Conservation (phyloP, 2,888 invertebrate genomes). For the Callyntrura guangdongensis region DNA sequence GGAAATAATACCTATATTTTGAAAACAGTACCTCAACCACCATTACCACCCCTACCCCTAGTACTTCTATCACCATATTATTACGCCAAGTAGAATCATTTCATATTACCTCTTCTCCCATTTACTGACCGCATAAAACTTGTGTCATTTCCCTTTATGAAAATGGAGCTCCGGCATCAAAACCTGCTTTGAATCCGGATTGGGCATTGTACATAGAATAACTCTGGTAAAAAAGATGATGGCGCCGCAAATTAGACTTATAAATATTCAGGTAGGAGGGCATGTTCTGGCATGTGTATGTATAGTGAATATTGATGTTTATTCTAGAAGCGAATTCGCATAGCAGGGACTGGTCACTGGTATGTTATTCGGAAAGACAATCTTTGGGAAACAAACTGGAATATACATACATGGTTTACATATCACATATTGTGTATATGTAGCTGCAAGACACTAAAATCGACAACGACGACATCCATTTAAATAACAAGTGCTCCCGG, state of each 20-base stretch:
- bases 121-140: constrained; percentile 78
- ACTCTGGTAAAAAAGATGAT: constrained; percentile 34
- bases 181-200: constrained; percentile 39
- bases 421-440: background rate
- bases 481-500: constrained; percentile 18
- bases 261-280: constrained; percentile 54
- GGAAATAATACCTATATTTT: constrained; percentile 22
- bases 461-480: background rate
- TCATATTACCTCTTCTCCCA: constrained; percentile 72
- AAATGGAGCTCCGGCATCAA: constrained; percentile 44
- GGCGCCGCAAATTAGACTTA: constrained; percentile 59
- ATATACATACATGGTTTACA: background rate
- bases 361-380: background rate
- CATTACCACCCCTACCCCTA: no score
- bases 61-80: constrained; percentile 38
- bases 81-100: constrained; percentile 73
- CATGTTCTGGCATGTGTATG: background rate
- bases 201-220: background rate
- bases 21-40: constrained; percentile 1
- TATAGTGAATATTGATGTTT: background rate
- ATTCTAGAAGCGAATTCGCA: background rate
- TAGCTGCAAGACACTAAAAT: background rate
- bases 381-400: background rate
- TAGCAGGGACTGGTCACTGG: background rate
- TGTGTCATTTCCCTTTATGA: constrained; percentile 64